phyloP scores from a whole-genome alignment of 1,140 invertebrate genomes.

The Philotrypesis tridentata region DNA sequence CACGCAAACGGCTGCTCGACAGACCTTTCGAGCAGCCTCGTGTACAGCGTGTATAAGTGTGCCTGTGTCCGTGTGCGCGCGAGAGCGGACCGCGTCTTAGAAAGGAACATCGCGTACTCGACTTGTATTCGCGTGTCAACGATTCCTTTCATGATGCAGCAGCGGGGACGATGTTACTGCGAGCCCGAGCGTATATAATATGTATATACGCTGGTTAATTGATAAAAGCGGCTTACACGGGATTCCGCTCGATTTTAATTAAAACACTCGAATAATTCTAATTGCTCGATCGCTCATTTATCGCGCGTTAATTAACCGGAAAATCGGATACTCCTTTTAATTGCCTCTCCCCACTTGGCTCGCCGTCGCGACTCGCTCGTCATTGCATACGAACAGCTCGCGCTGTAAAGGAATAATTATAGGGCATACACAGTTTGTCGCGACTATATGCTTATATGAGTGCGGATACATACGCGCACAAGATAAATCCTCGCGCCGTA shows the following conservation, averaged over 20 bases:
- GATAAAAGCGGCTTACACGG: conserved; percentile 28
- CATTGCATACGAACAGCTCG: too few relatives aligned
- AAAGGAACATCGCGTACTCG: conserved; percentile 33
- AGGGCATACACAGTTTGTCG: too few relatives aligned
- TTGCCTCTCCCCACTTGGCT: neutral
- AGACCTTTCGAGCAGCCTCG: conserved; percentile 30
- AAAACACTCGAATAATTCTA: conserved; percentile 39
- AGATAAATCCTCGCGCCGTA: too few relatives aligned
- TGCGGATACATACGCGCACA: too few relatives aligned
- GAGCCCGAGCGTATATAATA: conserved; percentile 22
- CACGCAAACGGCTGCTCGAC: conserved; percentile 43
- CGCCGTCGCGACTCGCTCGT: too few relatives aligned
- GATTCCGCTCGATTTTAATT: conserved; percentile 43
- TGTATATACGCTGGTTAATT: conserved; percentile 33
- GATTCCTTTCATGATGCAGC: conserved; percentile 50
- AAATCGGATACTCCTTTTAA: neutral
- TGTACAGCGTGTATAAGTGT: neutral
- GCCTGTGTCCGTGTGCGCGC: neutral
- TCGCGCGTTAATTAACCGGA: conserved; percentile 30
- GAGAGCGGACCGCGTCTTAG: conserved; percentile 1
- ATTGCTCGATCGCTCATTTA: conserved; percentile 26
- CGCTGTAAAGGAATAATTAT: too few relatives aligned
- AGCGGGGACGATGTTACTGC: conserved; percentile 41
- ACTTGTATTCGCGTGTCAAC: conserved; percentile 53
- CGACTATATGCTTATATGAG: too few relatives aligned